Conservation (phyloP, 2,113 vertebrate species). For the Neomonachus schauinslandi region DNA sequence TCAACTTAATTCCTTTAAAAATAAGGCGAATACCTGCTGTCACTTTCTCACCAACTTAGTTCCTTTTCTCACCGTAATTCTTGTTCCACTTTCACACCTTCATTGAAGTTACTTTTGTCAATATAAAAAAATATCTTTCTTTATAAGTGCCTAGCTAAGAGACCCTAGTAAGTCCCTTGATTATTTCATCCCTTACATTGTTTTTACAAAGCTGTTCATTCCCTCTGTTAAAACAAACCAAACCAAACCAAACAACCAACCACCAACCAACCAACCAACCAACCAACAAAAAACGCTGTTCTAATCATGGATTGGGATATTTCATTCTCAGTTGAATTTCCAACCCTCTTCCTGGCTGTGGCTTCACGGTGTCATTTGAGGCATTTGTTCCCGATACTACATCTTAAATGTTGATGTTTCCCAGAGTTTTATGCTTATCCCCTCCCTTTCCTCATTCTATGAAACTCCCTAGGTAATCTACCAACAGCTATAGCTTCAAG, state of each 20-base stretch:
- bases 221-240: neutral
- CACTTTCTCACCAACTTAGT: neutral
- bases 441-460: neutral
- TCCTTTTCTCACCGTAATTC: neutral
- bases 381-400: neutral
- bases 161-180: neutral
- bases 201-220: neutral
- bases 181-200: neutral
- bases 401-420: neutral
- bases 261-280: neutral
- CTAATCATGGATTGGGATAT: neutral
- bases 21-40: neutral
- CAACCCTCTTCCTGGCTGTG: neutral
- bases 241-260: neutral
- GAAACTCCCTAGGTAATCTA: neutral
- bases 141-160: neutral
- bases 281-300: neutral
- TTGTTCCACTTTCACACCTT: neutral
- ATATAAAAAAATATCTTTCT: neutral
- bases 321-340: neutral
- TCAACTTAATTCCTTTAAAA: neutral
- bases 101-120: neutral
- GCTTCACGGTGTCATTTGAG: neutral
- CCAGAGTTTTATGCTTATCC: neutral
- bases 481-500: neutral